Conservation (phyloP, 2,888 invertebrate genomes). For the Uloborus plumipes region DNA sequence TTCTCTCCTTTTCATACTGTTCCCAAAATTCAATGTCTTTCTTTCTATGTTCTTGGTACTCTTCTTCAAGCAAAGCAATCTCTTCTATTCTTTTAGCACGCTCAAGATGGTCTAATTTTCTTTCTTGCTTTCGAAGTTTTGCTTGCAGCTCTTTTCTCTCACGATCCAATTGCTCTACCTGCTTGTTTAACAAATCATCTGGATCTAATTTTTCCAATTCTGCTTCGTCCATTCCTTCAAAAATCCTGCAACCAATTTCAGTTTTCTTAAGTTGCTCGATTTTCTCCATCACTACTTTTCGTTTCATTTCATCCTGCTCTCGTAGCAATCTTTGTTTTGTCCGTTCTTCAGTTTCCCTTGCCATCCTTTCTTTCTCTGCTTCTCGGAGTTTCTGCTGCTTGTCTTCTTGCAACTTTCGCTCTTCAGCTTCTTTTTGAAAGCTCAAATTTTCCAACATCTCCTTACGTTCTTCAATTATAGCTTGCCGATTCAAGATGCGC, state of each 20-base stretch:
- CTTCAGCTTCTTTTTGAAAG: conserved; percentile 78
- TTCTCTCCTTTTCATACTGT: conserved; percentile 85
- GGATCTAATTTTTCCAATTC: conserved; percentile 93
- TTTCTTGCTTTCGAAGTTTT: conserved; percentile 93
- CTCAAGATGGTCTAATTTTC: conserved; percentile 95
- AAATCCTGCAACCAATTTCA: conserved; percentile 90
- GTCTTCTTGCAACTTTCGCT: conserved; percentile 76
- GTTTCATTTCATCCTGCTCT: conserved; percentile 90
- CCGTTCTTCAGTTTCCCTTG: conserved; percentile 89
- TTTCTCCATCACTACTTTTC: conserved; percentile 84
- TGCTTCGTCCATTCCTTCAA: conserved; percentile 88
- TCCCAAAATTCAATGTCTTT: conserved; percentile 93
- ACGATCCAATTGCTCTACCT: conserved; percentile 74
- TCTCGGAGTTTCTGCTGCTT: conserved; percentile 79
- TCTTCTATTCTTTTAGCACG: conserved; percentile 96
- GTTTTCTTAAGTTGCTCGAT: conserved; percentile 94
- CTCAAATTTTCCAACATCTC: conserved; percentile 90
- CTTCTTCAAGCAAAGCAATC: conserved; percentile 89
- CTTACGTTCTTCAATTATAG: conserved; percentile 97
- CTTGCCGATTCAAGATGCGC: conserved; percentile 89
- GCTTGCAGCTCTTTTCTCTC: conserved; percentile 93
- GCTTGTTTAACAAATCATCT: conserved; percentile 92
- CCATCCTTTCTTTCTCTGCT: conserved; percentile 88
- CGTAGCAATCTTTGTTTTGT: conserved; percentile 87
- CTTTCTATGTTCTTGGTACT: conserved; percentile 79